Base-by-base conservation (phyloP, 2,888 invertebrate genomes). In the Amiota minor region DNA sequence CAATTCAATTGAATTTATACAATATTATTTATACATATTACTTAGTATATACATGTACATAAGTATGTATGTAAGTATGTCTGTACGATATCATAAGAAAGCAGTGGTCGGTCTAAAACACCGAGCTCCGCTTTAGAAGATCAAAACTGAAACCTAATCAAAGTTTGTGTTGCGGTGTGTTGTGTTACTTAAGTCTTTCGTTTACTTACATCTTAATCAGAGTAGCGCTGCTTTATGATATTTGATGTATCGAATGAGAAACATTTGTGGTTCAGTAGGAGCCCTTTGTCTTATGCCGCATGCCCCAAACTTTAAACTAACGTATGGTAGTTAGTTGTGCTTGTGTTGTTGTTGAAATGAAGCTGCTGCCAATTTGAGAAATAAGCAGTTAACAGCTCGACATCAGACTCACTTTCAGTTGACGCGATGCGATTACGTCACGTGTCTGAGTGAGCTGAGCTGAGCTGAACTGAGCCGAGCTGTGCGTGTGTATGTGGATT, bases 341-440 rank as follows among this genome's bases (percentile, higher is more conserved):
- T n/a, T 9, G 9, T n/a, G 53, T 53, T 53, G 53, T 16, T 14
- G 53, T 53, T 16, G 16, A 53, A 53, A 35, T 35, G 35, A 35
- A 35, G 35, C 11, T n/a, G 9, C 49, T 49, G 12, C 53, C 53
- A 12, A n/a, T 50, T 50, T n/a, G 6, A n/a, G 53, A 50, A 50
- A 50, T 50, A 50, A n/a, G 53, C 53, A 6, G 53, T n/a, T 50
- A n/a, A 12, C 53, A 35, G 35, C 35, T 35, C 2, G 6, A 35
- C 35, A 50, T n/a, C n/a, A 50, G 53, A 50, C 14, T 80, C 72
- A 64, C 76, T 78, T 70, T 72, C 80, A 78, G 70, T 85, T 82
- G 53, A 59, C 16, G 18, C 4, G 81, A 79, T 62, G 78, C 72
- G 77, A 77, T 83, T 83, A 83, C 82, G 80, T 83, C 85, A 83